These are phyloP conservation scores for Struthio camelus DNA, from an alignment of 2,113 vertebrate species.

Conservation along the genomic window DNA sequence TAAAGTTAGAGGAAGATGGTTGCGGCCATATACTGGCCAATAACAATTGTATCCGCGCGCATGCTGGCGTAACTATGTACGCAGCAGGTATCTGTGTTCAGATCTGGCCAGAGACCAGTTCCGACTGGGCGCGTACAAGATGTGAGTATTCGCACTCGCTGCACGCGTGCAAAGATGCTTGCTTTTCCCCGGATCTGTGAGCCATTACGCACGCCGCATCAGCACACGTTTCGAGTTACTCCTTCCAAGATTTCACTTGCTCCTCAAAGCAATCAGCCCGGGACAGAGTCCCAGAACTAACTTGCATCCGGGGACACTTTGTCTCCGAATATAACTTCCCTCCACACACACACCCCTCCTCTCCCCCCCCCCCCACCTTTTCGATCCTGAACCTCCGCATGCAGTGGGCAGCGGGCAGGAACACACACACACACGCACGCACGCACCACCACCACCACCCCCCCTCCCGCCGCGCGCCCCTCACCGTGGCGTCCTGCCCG, in stretches of 20 bases:
- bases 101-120: too few relatives aligned
- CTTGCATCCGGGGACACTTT: not conserved
- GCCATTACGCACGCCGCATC: fast-evolving
- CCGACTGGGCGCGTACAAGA: fast-evolving
- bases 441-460: not conserved
- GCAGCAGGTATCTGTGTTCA: too few relatives aligned
- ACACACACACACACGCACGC: too few relatives aligned
- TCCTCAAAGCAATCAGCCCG: fast-evolving
- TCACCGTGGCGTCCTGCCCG: constrained; percentile 76
- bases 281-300: too few relatives aligned
- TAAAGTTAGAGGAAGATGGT: not conserved
- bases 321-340: too few relatives aligned
- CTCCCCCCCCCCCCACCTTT: not conserved
- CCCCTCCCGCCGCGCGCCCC: not conserved
- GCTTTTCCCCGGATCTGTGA: fast-evolving
- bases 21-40: fast-evolving
- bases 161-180: fast-evolving
- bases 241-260: not conserved
- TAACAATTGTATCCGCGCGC: fast-evolving
- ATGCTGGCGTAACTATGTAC: fast-evolving
- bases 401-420: too few relatives aligned
- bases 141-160: fast-evolving
- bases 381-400: not conserved
- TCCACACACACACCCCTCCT: too few relatives aligned
- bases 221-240: fast-evolving